Percentiles rank a stretch among this genome's conserved stretches.
Conservation (phyloP, 2,797 vertebrate genomes). For the Hydrolagus colliei region DNA sequence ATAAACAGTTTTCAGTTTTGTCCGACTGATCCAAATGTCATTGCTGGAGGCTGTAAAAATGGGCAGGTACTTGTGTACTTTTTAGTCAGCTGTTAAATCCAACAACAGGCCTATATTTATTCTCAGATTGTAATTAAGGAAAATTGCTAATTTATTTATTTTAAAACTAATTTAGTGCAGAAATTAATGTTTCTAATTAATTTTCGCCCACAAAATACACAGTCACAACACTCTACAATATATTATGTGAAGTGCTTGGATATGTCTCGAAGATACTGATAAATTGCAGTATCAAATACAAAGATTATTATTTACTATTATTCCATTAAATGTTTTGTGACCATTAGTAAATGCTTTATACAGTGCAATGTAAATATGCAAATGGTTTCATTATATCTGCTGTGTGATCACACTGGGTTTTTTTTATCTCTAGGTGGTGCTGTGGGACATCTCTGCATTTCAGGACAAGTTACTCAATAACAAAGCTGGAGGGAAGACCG, state of each 20-base stretch:
- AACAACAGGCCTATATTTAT: no score
- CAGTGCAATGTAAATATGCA: not conserved
- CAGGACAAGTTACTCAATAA: not conserved
- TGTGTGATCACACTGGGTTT: not conserved
- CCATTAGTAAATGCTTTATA: not conserved
- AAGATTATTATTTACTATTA: no score
- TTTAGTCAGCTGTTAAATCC: not conserved
- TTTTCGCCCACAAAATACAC: not conserved
- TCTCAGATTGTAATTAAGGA: no score
- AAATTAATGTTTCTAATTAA: not conserved
- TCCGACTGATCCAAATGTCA: slow-evolving; percentile 77
- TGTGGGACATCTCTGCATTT: slow-evolving; percentile 78
- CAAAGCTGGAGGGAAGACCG: not conserved
- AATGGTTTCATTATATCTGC: slow-evolving; percentile 26
- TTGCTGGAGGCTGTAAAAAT: slow-evolving; percentile 79
- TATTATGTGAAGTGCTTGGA: no score
- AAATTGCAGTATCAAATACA: no score
- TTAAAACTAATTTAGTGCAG: no score
- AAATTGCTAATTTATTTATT: no score
- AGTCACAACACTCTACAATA: no score
- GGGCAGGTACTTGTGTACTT: slow-evolving; percentile 69
- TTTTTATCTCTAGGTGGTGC: slow-evolving; percentile 57
- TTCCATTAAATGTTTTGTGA: not conserved
- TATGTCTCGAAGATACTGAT: no score
- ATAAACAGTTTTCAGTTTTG: slow-evolving; percentile 81